These are phyloP conservation scores for Camponotus vicinus DNA, from an alignment of 1,140 invertebrate species.

Conservation along the genomic window DNA sequence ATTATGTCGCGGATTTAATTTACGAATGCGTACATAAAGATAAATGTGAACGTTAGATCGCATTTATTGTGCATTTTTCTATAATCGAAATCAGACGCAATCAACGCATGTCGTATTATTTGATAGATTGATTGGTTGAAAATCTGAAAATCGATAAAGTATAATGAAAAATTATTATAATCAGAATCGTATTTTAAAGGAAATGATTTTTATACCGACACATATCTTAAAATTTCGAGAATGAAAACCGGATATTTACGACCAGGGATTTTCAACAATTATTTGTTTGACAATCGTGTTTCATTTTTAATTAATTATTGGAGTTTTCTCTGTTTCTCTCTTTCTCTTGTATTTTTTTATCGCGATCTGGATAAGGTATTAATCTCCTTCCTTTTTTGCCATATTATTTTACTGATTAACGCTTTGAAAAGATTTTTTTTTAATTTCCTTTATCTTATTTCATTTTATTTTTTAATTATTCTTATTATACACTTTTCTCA, in stretches of 20 bases:
- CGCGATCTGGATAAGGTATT: background rate
- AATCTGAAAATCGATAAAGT: background rate
- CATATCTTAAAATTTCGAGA: background rate
- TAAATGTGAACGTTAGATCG: too few species aligned
- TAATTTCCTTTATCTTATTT: background rate
- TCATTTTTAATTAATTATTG: conserved; percentile 26
- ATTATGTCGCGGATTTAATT: too few species aligned
- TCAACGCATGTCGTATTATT: too few species aligned
- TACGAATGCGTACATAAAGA: too few species aligned
- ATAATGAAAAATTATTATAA: too few species aligned
- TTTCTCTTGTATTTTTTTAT: background rate
- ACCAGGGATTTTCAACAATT: background rate
- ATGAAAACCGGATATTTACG: background rate
- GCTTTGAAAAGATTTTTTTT: background rate
- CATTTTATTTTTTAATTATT: background rate
- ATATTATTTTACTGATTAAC: background rate
- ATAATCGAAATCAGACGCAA: too few species aligned
- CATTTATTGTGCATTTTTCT: too few species aligned
- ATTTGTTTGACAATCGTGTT: background rate
- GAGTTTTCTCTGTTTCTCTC: background rate
- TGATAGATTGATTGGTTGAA: background rate
- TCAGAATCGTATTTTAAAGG: background rate
- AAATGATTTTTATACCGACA: background rate
- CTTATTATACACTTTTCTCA: background rate
- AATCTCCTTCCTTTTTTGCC: background rate